These are phyloP conservation scores for Eupeodes latifasciatus DNA, from an alignment of 2,888 invertebrate genomes.

Conservation along the genomic window DNA sequence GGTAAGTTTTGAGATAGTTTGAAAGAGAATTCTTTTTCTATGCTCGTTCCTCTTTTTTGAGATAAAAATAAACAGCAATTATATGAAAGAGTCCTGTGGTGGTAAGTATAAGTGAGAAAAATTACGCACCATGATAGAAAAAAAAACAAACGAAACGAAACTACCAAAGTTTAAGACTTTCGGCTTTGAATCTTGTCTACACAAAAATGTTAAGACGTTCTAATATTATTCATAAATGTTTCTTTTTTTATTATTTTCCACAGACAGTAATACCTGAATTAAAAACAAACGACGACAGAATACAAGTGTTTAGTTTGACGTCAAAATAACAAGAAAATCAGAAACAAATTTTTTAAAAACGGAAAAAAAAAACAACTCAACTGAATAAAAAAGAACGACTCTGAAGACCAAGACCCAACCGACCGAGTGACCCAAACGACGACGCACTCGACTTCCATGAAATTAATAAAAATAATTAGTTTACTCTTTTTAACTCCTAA, in stretches of 20 bases:
- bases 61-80: background rate
- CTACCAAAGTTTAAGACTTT: constrained; percentile 38
- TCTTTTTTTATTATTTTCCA: constrained; percentile 52
- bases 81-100: background rate
- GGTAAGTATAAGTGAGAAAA: constrained; percentile 66
- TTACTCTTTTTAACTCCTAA: background rate
- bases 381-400: constrained; percentile 41
- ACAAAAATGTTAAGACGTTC: constrained; percentile 21
- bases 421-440: constrained; percentile 65
- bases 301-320: constrained; percentile 55
- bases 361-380: constrained; percentile 30
- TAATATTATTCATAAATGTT: constrained; percentile 52
- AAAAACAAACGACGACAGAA: constrained; percentile 60
- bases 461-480: constrained; percentile 8
- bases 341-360: background rate
- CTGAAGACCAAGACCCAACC: constrained; percentile 52
- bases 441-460: constrained; percentile 50
- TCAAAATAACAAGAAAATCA: constrained; percentile 62
- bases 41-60: background rate
- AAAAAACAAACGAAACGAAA: background rate
- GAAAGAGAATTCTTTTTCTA: background rate
- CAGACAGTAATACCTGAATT: constrained; percentile 64
- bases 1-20: background rate
- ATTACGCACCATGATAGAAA: background rate
- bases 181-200: constrained; percentile 8